These are phyloP conservation scores for Drosophila willistoni DNA, from an alignment of 1,140 invertebrate species.

Conservation along the genomic window DNA sequence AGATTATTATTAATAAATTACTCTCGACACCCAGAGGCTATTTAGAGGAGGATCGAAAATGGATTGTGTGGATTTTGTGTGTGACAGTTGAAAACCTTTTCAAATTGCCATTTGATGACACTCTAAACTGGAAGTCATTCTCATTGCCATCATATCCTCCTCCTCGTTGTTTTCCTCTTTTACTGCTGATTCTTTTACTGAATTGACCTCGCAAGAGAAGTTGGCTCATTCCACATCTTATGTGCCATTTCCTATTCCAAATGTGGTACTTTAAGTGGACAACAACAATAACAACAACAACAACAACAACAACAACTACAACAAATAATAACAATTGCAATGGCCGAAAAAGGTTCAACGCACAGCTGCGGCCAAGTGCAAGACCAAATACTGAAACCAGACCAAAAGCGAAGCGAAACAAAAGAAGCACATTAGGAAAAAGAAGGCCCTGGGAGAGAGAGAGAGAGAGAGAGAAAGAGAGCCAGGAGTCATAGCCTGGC, in stretches of 20 bases:
- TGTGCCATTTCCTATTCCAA: conserved; percentile 60
- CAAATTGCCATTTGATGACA: conserved; percentile 11
- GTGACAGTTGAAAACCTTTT: conserved; percentile 1
- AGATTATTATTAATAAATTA: background rate
- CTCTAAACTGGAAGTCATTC: conserved; percentile 6
- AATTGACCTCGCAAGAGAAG: conserved; percentile 41
- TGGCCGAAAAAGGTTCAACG: conserved; percentile 63
- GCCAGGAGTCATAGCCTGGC: conserved; percentile 26
- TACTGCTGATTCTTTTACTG: conserved; percentile 10
- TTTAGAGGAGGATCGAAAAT: background rate
- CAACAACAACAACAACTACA: conserved; percentile 51
- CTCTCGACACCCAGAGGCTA: background rate
- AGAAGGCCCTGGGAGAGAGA: conserved; percentile 7
- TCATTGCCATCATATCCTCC: background rate
- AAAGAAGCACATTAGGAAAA: conserved; percentile 74
- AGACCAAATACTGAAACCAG: conserved; percentile 32
- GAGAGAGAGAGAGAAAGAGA: no score
- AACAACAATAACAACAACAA: conserved; percentile 44
- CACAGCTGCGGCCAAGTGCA: conserved; percentile 66
- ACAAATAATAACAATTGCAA: conserved; percentile 54
- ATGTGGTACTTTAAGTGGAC: conserved; percentile 70
- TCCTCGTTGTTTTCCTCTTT: conserved; percentile 1
- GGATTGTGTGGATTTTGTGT: conserved; percentile 2
- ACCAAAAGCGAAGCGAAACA: conserved; percentile 57
- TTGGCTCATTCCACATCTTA: conserved; percentile 31